Percentiles rank a stretch among this genome's conserved stretches.
phyloP scores from a whole-genome alignment of 2,113 vertebrate species.

The Chamaetylas fuelleborni region DNA sequence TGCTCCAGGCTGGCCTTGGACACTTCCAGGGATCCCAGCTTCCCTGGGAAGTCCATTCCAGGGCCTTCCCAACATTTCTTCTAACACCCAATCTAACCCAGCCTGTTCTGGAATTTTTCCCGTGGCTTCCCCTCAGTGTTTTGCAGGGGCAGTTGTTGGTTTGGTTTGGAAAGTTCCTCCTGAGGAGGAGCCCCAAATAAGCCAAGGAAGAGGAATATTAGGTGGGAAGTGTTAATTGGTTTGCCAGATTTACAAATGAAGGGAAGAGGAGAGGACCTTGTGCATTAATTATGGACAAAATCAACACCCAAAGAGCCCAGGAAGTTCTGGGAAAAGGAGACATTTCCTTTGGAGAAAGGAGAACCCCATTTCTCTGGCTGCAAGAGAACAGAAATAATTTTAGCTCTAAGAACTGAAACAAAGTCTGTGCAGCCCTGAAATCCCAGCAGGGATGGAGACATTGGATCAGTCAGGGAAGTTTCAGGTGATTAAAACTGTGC shows the following conservation, averaged over 20 bases:
- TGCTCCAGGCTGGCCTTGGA: background rate
- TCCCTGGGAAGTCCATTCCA: background rate
- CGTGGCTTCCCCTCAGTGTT: background rate
- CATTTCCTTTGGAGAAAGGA: fast-evolving
- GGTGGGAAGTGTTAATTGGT: background rate
- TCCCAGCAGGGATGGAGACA: fast-evolving
- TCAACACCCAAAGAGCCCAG: background rate
- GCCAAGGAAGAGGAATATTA: background rate
- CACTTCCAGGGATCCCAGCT: background rate
- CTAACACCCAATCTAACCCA: background rate
- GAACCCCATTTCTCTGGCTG: background rate
- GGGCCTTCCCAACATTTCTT: background rate
- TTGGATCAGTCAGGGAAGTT: fast-evolving
- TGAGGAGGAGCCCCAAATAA: background rate
- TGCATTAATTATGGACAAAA: fast-evolving
- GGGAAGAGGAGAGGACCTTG: fast-evolving
- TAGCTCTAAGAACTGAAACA: background rate
- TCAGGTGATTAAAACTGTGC: fast-evolving
- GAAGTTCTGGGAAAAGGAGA: too few relatives aligned
- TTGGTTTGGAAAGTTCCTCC: background rate
- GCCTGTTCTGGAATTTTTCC: fast-evolving
- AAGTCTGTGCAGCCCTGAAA: fast-evolving
- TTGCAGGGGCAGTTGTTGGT: background rate
- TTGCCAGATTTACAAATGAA: too few relatives aligned
- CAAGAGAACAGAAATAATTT: background rate